Evolutionary conservation across 1,140 invertebrate genomes (phyloP), one percentile per base, ranked within the genome.

Genomic region (Nymphalis io): DNA sequence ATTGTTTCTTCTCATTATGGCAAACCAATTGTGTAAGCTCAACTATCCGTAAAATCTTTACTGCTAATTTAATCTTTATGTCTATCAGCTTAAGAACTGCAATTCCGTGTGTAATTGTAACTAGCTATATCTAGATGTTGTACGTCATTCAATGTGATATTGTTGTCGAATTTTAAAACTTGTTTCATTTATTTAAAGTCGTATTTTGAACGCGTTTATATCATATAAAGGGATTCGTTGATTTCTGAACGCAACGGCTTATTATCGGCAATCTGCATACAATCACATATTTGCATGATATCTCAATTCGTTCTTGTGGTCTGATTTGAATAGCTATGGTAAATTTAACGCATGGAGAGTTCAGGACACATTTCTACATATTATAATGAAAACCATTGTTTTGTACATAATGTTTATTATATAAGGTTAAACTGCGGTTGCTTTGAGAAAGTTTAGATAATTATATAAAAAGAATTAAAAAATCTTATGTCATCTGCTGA

Each of bases 281-380:
- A 90, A 90, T 90, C 82, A 88, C 55, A 75, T 72, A 90, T 90
- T 90, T 80, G 85, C 88, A 90, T 90, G 88, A 90, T 90, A 90
- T 87, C 88, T 90, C 87, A 90, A 90, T 90, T 85, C 86, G 78
- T 83, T 87, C 78, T 81, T 64, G 51, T 55, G 73, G 75, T 75
- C 73, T 79, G 80, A 82, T 84, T 84, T 86, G 80, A 87, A 88
- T 85, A 80, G 76, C 72, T 76, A 67, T 68, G 72, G 74, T 76
- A 76, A 74, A 86, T 87, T 88, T 85, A 75, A 88, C 84, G 84
- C 83, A 77, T 82, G 58, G 51, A 13, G 51, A 55, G 51, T 27
- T 27, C 18, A 11, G 51, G 51, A 27, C 51, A 15, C 51, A n/a
- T 55, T 55, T 12, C 23, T 27, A 23, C 23, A 27, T 55, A 44